A percentile compares a stretch with the other conserved stretches of the same genome.
These are phyloP conservation scores for Scytalopus superciliaris DNA, from an alignment of 2,113 vertebrate genomes.

Conservation along the genomic window DNA sequence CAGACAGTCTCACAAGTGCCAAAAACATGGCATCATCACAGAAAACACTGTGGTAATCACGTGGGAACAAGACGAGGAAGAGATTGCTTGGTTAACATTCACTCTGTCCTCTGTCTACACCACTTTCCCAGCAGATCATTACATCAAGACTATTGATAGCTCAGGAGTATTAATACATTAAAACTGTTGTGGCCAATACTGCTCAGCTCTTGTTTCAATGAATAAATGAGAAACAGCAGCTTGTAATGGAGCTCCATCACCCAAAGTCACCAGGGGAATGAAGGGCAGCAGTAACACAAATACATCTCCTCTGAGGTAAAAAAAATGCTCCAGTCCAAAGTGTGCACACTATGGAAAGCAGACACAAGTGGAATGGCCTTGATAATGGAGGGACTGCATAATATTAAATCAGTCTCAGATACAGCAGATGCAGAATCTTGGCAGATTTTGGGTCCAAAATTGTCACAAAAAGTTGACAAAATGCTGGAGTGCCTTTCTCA, in stretches of 20 bases:
- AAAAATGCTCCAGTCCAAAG: not conserved
- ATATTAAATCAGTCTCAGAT: not conserved
- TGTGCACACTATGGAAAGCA: fast-evolving
- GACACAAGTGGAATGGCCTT: not conserved
- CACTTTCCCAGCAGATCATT: not conserved
- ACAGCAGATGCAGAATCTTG: not conserved
- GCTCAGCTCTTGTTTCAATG: not conserved
- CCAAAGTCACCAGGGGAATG: not conserved
- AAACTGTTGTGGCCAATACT: not conserved
- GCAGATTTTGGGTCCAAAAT: not conserved
- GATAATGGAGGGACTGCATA: not conserved
- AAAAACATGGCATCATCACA: not conserved
- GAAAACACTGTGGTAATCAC: not conserved
- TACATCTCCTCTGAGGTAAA: not conserved
- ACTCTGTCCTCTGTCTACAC: not conserved
- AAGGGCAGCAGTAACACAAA: not conserved
- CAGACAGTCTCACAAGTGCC: not conserved
- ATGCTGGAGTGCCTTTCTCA: not conserved
- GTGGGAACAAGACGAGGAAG: not conserved
- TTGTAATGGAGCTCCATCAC: not conserved
- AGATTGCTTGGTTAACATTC: not conserved
- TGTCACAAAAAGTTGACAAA: not conserved
- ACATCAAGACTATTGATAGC: not conserved
- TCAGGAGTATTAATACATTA: not conserved
- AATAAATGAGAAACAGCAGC: not conserved